Base-by-base conservation (phyloP, 2,888 invertebrate species). In the Atherix ibis region DNA sequence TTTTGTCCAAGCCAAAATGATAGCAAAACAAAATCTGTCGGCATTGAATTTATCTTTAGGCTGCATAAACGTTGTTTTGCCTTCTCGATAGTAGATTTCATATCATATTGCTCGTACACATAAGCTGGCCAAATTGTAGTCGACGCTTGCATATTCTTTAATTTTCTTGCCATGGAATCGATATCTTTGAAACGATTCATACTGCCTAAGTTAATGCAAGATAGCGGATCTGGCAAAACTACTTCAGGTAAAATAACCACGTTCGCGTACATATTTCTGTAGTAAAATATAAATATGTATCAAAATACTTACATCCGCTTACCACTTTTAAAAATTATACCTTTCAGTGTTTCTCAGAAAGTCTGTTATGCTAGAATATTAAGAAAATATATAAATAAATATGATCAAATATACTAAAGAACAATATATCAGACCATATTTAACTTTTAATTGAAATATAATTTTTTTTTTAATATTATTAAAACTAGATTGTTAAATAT, bases 1-100 rank as follows among this genome's bases (percentile, higher is more conserved):
- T 80, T 82, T 42, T 78, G 76, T 9, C 77, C 76, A 33, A 83
- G 70, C 84, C 85, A 87, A 55, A 73, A 85, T 1, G 82, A 82
- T 40, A 85, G 61, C 38, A 74, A 71, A 6, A 68, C 62, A 2
- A 79, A 74, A 58, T 80, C 76, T 25, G 58, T 59, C 4, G 80
- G 78, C 56, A 78, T 65, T 37, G 65, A 65, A 42, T 66, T 51
- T 26, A 58, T 51, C 37, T 56, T 54, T 27, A 56, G 50, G 22
- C 49, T 39, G 15, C 50, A 51, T 13, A 62, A 43, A 36, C 51
- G 54, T 27, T 51, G 49, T 24, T 58, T 50, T 10, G 60, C 58
- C 35, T 62, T 53, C 47, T 63, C 52, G 39, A 59, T 31, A 55
- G 65, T 44, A 56, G 54, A 45, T 47, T 52, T 38, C 58, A 64